Percentiles rank a stretch among this genome's conserved stretches.
phyloP scores from a whole-genome alignment of 64 coral and sea anemone genomes.

The Astreopora myriophthalma region DNA sequence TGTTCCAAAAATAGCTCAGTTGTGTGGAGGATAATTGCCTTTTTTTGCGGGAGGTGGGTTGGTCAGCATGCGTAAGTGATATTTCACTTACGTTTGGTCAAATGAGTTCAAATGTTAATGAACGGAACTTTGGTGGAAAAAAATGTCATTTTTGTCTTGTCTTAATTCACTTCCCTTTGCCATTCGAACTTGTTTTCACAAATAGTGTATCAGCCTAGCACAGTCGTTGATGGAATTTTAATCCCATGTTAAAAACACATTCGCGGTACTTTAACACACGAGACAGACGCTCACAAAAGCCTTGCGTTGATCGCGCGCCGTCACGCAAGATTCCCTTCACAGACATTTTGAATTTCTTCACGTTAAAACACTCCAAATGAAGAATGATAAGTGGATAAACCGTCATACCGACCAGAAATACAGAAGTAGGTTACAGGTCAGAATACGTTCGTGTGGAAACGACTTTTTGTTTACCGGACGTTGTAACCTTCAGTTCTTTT shows the following conservation, averaged over 20 bases:
- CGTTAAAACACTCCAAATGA: neutral
- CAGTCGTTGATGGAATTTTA: neutral
- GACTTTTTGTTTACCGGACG: too few species aligned
- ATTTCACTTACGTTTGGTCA: neutral
- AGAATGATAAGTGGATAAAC: neutral
- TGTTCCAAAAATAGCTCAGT: too few species aligned
- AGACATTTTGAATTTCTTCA: too few species aligned
- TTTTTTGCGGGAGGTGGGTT: too few species aligned
- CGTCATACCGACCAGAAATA: too few species aligned
- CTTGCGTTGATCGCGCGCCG: neutral
- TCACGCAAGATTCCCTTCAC: neutral
- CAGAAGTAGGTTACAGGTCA: too few species aligned
- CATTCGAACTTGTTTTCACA: neutral
- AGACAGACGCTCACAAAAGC: too few species aligned
- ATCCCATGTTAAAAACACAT: neutral
- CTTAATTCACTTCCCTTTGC: neutral
- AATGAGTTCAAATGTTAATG: neutral
- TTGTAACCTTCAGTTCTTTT: too few species aligned
- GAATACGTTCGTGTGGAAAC: too few species aligned
- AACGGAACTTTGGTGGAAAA: neutral
- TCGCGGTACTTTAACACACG: too few species aligned
- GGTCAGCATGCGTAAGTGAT: neutral
- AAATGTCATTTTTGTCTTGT: neutral
- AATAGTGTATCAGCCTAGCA: neutral
- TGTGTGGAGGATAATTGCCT: too few species aligned